These are phyloP conservation scores for Schizaphis graminum DNA, from an alignment of 2,888 invertebrate species.

Conservation along the genomic window DNA sequence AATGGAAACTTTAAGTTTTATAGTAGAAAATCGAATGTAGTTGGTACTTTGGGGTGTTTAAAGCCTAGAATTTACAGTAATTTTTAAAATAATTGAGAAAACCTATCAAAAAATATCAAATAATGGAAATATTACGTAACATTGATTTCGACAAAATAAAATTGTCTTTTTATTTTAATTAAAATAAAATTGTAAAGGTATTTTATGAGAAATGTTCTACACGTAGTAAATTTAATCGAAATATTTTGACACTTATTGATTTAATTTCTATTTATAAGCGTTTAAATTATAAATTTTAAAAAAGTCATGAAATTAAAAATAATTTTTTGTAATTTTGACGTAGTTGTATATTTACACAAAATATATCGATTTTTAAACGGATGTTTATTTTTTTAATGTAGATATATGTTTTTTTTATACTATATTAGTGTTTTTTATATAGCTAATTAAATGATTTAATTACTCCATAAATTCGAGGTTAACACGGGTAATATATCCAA, in stretches of 20 bases:
- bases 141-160: neutral
- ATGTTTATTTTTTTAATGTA: neutral
- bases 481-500: neutral
- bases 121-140: neutral
- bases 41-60: neutral
- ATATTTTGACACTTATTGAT: neutral
- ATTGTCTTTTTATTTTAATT: too few species aligned
- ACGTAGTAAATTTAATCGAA: neutral
- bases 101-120: neutral
- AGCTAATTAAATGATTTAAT: too few species aligned
- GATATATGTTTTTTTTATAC: too few species aligned
- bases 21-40: neutral
- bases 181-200: neutral
- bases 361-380: neutral
- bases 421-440: too few species aligned
- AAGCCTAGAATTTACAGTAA: neutral
- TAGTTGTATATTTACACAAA: neutral
- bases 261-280: neutral
- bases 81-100: neutral
- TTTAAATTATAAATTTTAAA: neutral
- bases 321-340: neutral
- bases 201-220: neutral
- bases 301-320: neutral
- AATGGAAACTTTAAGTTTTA: neutral
- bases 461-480: neutral